Conservation (phyloP, 2,113 vertebrate genomes). For the Butastur rufipennis region DNA sequence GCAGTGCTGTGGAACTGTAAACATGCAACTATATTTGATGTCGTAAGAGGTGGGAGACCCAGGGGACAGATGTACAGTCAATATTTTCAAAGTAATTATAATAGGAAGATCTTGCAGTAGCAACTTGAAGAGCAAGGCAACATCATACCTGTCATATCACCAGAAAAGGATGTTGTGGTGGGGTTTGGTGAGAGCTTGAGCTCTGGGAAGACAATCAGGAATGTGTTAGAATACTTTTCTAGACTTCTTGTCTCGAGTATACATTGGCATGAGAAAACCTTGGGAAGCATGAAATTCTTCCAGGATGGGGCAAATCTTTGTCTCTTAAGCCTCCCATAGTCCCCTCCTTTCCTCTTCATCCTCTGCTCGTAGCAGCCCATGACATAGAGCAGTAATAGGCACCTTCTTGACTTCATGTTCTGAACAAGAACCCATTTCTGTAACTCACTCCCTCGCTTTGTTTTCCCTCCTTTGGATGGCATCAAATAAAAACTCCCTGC, state of each 20-base stretch:
- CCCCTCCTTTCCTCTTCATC: background rate
- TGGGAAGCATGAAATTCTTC: background rate
- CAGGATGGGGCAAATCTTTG: background rate
- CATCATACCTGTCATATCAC: background rate
- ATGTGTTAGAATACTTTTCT: background rate
- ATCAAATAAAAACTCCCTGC: background rate
- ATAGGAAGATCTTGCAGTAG: background rate
- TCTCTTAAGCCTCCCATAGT: background rate
- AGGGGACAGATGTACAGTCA: background rate
- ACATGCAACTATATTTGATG: background rate
- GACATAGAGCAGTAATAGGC: background rate
- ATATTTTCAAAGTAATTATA: background rate
- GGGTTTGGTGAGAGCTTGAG: too few relatives aligned
- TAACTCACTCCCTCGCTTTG: background rate
- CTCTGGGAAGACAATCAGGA: background rate
- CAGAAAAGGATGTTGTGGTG: background rate
- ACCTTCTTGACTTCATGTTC: background rate
- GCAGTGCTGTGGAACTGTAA: background rate
- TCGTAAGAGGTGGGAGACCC: background rate
- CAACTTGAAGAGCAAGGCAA: background rate
- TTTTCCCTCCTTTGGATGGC: background rate
- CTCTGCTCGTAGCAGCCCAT: background rate
- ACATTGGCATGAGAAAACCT: background rate
- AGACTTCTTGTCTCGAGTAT: background rate
- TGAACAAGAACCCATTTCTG: background rate